Evolutionary conservation across 2,888 invertebrate genomes (phyloP), one percentile per base, ranked within the genome.

Genomic region (Aplocera efformata): DNA sequence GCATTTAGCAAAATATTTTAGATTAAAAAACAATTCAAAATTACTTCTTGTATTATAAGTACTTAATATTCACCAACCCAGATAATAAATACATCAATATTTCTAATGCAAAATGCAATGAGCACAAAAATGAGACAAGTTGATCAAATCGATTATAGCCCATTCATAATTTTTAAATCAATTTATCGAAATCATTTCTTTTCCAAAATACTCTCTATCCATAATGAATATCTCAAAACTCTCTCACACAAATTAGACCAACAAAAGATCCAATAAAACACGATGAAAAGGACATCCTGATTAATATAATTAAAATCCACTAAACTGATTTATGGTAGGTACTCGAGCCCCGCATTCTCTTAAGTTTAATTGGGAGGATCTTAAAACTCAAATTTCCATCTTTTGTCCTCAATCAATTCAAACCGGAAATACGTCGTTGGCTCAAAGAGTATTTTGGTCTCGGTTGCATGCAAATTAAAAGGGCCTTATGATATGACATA

Each of bases 401-500:
- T 71, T 75, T 79, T 79, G 72, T 77, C 50, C 56, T 50, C 59
- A 59, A 67, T 71, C 69, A 73, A 76, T 72, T 54, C 32, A 50
- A 29, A 64, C 79, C 79, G 86, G 84, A 86, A 74, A 81, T 76
- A 79, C 68, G 49, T 75, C 71, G 74, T 82, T 78, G 70, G 63
- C 49, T 65, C 66, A 63, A 77, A 76, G 43, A 47, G 44, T 78
- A 76, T 84, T 82, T 83, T 80, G 72, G 70, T 72, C 66, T 81
- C 73, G 63, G 61, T 73, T 73, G 73, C 72, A 78, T 60, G 67
- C 63, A 61, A 55, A 62, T 57, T 60, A 59, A 48, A 66, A 66
- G 61, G 61, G 76, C 74, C 58, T 78, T 78, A 77, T 72, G 78
- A 85, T 84, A 85, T 86, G 85, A 83, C 84, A 79, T 80, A 79